Evolutionary conservation across 2,797 vertebrate species (phyloP), one percentile per base, ranked within the genome.

Genomic region (Microctenopoma lineatum): DNA sequence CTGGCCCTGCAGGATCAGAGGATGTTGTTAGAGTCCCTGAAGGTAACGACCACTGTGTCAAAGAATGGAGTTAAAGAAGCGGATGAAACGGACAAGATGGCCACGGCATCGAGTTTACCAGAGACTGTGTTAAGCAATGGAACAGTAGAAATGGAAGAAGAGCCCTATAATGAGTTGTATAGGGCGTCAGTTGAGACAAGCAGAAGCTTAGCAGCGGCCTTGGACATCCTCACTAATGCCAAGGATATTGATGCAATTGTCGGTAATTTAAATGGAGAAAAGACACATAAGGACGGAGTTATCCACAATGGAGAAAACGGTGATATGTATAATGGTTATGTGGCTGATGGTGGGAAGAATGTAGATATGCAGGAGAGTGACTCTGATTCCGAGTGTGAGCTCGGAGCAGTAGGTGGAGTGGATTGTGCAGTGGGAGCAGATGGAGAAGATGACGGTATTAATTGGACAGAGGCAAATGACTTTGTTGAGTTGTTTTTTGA

Each of bases 1-100:
- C 90, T 99, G 92, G 98, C 98, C 16, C 94, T 99, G 86, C 97
- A 99, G 93, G 98, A 99, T 84, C 98, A 99, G 90, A 94, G 97
- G 76, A 99, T 99, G 98, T 84, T 99, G 65, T 76, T 99, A 55
- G 98, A 99, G 84, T 99, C 98, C 25, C 94, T 99, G 64, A 98
- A 96, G 89, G 97, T 98, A 55, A 96, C 96, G 12, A 98, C 96
- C 66, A 98, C 93, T 68, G 94, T 96, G 89, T 96, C 96, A 59
- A 97, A 95, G 91, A 91, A 92, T 1, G 92, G 94, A 51, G 94
- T 95, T 54, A 94, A 95, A 84, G 87, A 93, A 56, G 77, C 75
- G 8, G 90, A 91, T 66, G 74, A 93, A 56, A 90, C 87, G 84
- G 94, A 95, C 67, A 94, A 94, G 80, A 92, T 94, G 71, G 84